phyloP scores from a whole-genome alignment of 1,140 invertebrate genomes.

The Drosophila aff. region DNA sequence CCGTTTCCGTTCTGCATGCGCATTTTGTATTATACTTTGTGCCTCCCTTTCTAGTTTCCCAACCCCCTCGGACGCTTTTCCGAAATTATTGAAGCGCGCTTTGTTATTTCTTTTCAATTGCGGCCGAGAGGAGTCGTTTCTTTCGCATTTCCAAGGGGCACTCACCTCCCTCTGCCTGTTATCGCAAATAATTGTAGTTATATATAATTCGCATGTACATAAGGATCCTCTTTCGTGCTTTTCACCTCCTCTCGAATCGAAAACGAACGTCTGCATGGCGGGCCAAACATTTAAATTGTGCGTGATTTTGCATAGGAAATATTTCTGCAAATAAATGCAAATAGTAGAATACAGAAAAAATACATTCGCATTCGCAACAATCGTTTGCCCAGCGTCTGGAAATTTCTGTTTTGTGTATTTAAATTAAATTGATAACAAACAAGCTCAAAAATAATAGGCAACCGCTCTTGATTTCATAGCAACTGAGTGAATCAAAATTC shows the following conservation, averaged over 20 bases:
- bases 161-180: slow-evolving; percentile 21
- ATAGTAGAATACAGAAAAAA: slow-evolving; percentile 7
- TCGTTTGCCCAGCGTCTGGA: slow-evolving; percentile 50
- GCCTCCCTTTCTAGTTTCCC: slow-evolving; percentile 42
- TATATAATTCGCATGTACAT: slow-evolving; percentile 8
- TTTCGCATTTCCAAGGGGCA: slow-evolving; percentile 11
- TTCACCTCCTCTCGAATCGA: background rate
- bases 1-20: slow-evolving; percentile 67
- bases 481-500: slow-evolving; percentile 20
- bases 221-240: slow-evolving; percentile 14
- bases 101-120: slow-evolving; percentile 70
- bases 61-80: slow-evolving; percentile 18
- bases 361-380: slow-evolving; percentile 31
- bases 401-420: slow-evolving; percentile 45
- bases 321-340: slow-evolving; percentile 23
- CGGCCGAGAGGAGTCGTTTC: slow-evolving; percentile 37
- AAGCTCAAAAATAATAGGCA: slow-evolving; percentile 45
- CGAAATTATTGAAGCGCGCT: slow-evolving; percentile 71
- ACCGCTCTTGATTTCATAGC: slow-evolving; percentile 28
- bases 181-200: slow-evolving; percentile 54
- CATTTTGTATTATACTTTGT: slow-evolving; percentile 72
- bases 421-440: slow-evolving; percentile 53
- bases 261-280: slow-evolving; percentile 15
- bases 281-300: slow-evolving; percentile 43
- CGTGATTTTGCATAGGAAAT: slow-evolving; percentile 54